Evolutionary conservation across 2,113 vertebrate genomes (phyloP), one percentile per base, ranked within the genome.

Genomic region (Montifringilla adamsi): DNA sequence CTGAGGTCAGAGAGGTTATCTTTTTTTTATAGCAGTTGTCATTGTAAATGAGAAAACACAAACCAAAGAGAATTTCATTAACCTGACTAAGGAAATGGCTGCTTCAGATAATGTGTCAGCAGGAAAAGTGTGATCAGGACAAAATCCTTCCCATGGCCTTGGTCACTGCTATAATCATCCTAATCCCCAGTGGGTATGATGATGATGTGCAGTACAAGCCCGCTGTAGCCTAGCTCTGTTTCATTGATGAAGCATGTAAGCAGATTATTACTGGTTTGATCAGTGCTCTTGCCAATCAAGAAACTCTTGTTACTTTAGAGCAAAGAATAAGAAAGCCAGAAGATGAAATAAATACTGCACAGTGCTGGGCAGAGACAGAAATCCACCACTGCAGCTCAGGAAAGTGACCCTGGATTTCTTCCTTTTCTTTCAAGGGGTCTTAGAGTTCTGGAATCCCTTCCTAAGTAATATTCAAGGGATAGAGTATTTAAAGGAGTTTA

Each of bases 1-100:
- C 62, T 74, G 89, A 92, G 89, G 91, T 94, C 89, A 94, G 43
- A 69, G 59, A 84, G 87, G 78, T 92, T 93, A 68, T 90, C 33
- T 83, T 80, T 86, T 86, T 84, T 70, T 63, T 46, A 69, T 37
- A 68, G 49, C 39, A 56, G 60, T 89, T 92, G 72, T 81, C 72
- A 75, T 93, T 56, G 70, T 64, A 93, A 90, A 77, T 44, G 37
- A 84, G 44, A 90, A 93, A 92, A 96, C 80, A 73, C 30, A 94
- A 85, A 44, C 6, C 6, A 81, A 85, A 83, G 44, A 31, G 26
- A 9, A 1, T 87, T 89, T 94, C 50, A 87, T 76, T 91, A 84
- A 81, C 24, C 33, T 63, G 27, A 28, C 37, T 69, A 37, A 85
- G 41, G 75, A 91, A 93, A 75, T 58, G 60, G 19, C 66, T 92